A percentile compares a stretch with the other conserved stretches of the same genome.
Evolutionary conservation across 2,797 vertebrate species (phyloP).

Genomic region (Lophius americanus): DNA sequence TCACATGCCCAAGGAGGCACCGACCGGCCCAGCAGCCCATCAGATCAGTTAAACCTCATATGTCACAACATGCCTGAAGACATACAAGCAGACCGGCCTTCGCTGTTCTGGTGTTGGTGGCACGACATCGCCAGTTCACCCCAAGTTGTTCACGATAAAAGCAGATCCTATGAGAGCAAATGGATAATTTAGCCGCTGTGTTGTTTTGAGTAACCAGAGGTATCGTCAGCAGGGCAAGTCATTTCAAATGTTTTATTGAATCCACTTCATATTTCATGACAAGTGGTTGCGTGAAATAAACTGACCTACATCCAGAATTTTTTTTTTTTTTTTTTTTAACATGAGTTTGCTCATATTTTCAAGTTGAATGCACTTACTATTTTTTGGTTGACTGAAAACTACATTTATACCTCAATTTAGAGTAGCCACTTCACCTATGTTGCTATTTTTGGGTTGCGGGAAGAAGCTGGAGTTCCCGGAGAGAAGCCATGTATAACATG

Average conservation of each 20-base stretch:
- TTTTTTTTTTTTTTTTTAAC: no score
- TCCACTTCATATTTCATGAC: no score
- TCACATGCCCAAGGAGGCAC: constrained; percentile 14
- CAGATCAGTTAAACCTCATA: constrained; percentile 59
- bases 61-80: constrained; percentile 50
- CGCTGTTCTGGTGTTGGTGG: constrained; percentile 22
- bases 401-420: no score
- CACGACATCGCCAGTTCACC: constrained; percentile 33
- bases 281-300: background rate
- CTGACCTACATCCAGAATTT: background rate
- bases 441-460: no score
- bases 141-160: constrained; percentile 1
- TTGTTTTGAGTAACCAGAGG: background rate
- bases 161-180: constrained; percentile 1
- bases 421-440: no score
- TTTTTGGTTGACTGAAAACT: no score
- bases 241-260: background rate
- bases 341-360: no score
- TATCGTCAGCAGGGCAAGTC: background rate
- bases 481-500: no score
- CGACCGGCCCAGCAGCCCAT: constrained; percentile 30
- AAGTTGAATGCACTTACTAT: no score
- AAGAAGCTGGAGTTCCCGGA: no score
- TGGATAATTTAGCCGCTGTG: background rate
- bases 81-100: constrained; percentile 11